These are phyloP conservation scores for Pollenia labialis DNA, from an alignment of 2,888 invertebrate species.

Conservation along the genomic window DNA sequence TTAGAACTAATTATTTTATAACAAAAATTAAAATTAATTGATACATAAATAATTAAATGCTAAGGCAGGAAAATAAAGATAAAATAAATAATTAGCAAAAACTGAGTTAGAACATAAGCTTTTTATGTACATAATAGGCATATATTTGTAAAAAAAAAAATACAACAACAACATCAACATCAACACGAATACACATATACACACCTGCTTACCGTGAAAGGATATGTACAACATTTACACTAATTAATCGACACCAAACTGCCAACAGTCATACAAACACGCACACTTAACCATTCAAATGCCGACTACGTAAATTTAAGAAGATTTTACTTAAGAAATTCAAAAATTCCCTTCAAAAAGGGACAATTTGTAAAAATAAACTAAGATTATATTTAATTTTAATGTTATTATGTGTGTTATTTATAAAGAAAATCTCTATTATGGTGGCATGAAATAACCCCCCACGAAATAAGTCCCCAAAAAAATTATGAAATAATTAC, in stretches of 20 bases:
- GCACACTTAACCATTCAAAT: neutral
- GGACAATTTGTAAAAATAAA: neutral
- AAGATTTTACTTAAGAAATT: neutral
- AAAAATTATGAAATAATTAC: no score
- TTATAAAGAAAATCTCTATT: neutral
- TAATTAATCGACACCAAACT: neutral
- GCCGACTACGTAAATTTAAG: neutral
- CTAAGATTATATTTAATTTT: neutral
- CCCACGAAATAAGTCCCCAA: no score
- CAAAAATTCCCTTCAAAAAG: neutral
- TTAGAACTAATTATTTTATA: constrained; percentile 62
- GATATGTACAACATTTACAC: neutral
- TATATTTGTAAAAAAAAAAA: constrained; percentile 32
- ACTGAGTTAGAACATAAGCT: constrained; percentile 49
- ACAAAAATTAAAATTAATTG: constrained; percentile 55
- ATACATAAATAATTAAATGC: constrained; percentile 44
- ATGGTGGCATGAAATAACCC: no score
- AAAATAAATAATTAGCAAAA: constrained; percentile 54
- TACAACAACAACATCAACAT: neutral
- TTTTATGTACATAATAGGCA: constrained; percentile 48
- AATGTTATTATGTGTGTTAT: neutral
- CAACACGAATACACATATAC: neutral
- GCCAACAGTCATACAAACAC: neutral
- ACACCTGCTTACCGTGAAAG: neutral
- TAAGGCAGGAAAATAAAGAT: constrained; percentile 38